Percentiles rank a stretch among this genome's conserved stretches.
phyloP scores from a whole-genome alignment of 2,113 vertebrate species.

The Laticauda colubrina region DNA sequence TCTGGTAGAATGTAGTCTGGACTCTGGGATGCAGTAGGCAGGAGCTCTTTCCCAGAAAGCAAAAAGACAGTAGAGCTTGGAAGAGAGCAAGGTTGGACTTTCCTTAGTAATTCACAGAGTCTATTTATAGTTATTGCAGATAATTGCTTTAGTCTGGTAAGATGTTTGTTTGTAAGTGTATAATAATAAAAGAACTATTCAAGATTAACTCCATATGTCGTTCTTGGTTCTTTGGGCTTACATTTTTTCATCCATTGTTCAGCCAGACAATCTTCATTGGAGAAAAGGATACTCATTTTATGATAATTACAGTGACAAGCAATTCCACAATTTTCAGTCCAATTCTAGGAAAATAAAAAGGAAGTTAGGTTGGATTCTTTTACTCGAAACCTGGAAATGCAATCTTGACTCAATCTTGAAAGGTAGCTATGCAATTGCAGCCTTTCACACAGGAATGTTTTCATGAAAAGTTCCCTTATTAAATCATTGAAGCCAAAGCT shows the following conservation, averaged over 20 bases:
- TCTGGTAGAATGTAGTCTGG: not conserved
- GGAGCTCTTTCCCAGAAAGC: not conserved
- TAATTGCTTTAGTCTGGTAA: not conserved
- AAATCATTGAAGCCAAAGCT: not conserved
- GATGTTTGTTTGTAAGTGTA: not conserved
- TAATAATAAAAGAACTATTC: not conserved
- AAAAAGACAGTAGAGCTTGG: not conserved
- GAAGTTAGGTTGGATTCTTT: not conserved
- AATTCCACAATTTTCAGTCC: not conserved
- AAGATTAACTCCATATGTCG: not conserved
- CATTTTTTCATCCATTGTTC: constrained; percentile 7
- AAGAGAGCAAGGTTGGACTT: too few relatives aligned
- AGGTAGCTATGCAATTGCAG: not conserved
- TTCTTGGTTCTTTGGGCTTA: not conserved
- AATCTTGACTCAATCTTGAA: not conserved
- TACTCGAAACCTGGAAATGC: not conserved
- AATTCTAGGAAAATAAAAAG: not conserved
- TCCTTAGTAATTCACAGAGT: not conserved
- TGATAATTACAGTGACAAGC: not conserved
- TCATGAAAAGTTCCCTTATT: not conserved
- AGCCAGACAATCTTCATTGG: not conserved
- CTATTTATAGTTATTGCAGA: not conserved
- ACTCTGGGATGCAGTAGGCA: not conserved
- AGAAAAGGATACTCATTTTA: not conserved
- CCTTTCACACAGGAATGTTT: not conserved